A percentile compares a stretch with the other conserved stretches of the same genome.
phyloP scores from a whole-genome alignment of 2,113 vertebrate genomes.

The Syngnathoides biaculeatus region DNA sequence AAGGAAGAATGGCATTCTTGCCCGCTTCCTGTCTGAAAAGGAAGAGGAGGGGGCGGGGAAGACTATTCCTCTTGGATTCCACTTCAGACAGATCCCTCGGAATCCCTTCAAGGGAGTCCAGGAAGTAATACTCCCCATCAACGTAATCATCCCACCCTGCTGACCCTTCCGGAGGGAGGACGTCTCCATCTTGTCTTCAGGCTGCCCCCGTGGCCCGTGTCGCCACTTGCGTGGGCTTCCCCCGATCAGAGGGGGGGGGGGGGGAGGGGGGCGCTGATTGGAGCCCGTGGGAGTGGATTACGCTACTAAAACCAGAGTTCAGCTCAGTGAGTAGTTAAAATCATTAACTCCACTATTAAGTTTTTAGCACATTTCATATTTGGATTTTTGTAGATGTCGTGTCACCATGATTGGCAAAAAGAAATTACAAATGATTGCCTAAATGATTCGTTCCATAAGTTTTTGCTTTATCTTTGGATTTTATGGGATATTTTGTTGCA shows the following conservation, averaged over 20 bases:
- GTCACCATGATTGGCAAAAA: too few relatives aligned
- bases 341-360: not conserved
- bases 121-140: constrained; percentile 47
- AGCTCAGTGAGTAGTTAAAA: not conserved
- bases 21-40: constrained; percentile 7
- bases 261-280: constrained; percentile 28
- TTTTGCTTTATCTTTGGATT: too few relatives aligned
- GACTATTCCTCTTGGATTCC: constrained; percentile 15
- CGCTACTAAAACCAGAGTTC: not conserved
- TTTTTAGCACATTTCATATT: too few relatives aligned
- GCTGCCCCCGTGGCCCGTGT: constrained; percentile 9
- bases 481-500: too few relatives aligned
- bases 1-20: constrained; percentile 7
- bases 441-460: too few relatives aligned
- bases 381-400: too few relatives aligned
- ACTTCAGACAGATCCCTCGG: constrained; percentile 44
- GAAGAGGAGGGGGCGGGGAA: too few relatives aligned
- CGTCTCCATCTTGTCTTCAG: constrained; percentile 25
- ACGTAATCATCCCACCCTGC: constrained; percentile 18
- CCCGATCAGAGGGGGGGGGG: constrained; percentile 27
- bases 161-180: constrained; percentile 25
- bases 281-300: constrained; percentile 42
- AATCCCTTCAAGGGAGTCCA: constrained; percentile 30
- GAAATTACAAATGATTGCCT: too few relatives aligned
- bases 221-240: constrained; percentile 24